Evolutionary conservation across 2,113 vertebrate genomes (phyloP).

Genomic region (Xyrauchen texanus): DNA sequence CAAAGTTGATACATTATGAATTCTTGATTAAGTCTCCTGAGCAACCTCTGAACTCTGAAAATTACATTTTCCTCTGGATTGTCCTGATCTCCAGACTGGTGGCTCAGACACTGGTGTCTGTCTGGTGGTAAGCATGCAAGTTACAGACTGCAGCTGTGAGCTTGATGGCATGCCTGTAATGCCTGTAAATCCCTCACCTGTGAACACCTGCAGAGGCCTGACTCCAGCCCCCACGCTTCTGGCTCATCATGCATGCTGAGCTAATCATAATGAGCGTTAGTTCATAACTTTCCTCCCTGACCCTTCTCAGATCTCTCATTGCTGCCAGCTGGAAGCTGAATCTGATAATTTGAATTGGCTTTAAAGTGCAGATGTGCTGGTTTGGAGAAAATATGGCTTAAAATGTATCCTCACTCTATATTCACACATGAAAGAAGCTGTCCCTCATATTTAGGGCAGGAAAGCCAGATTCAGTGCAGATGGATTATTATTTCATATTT

Average conservation of each 20-base stretch:
- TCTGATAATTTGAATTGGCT: constrained; percentile 36
- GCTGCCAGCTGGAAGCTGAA: constrained; percentile 42
- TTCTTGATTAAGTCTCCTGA: not conserved
- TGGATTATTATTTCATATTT: constrained; percentile 13
- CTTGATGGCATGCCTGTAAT: constrained; percentile 27
- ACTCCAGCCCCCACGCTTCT: not conserved
- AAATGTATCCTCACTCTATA: constrained; percentile 3
- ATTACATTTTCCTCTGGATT: too few relatives aligned
- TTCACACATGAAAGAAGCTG: constrained; percentile 1
- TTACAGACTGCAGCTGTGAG: constrained; percentile 19
- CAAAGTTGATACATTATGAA: too few relatives aligned
- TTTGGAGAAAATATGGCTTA: not conserved
- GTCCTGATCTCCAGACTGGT: not conserved
- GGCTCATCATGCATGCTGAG: constrained; percentile 26
- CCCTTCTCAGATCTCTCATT: constrained; percentile 39
- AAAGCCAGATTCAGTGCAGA: not conserved
- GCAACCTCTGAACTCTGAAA: too few relatives aligned
- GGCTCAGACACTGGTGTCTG: constrained; percentile 1
- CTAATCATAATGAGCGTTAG: constrained; percentile 40
- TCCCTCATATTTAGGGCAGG: constrained; percentile 10
- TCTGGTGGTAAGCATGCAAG: not conserved
- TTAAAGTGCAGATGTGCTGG: constrained; percentile 45
- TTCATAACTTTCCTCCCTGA: constrained; percentile 31
- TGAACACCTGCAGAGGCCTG: constrained; percentile 32
- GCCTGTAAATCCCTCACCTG: constrained; percentile 35